Evolutionary conservation across 2,888 invertebrate genomes (phyloP).

Genomic region (Philonicus albiceps): DNA sequence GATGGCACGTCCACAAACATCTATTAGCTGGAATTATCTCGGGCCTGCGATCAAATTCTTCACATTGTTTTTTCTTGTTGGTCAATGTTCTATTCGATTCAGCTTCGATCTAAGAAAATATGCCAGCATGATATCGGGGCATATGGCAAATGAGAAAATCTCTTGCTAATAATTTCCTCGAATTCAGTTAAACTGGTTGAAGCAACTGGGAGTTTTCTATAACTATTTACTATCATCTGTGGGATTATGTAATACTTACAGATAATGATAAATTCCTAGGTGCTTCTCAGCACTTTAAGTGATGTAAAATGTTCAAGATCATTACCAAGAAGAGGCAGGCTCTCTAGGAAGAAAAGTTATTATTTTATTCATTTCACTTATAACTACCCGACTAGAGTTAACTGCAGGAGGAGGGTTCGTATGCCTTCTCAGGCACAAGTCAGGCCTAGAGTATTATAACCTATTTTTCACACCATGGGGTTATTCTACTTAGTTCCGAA

Average conservation of each 20-base stretch:
- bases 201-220: neutral
- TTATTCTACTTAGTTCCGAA: too few relatives aligned
- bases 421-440: too few relatives aligned
- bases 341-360: neutral
- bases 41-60: conserved; percentile 25
- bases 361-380: too few relatives aligned
- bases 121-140: neutral
- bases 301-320: neutral
- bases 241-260: neutral
- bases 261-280: neutral
- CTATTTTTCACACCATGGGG: too few relatives aligned
- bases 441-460: too few relatives aligned
- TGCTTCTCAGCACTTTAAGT: neutral
- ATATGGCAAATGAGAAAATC: conserved; percentile 36
- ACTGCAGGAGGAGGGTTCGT: too few relatives aligned
- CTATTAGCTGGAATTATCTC: conserved; percentile 35
- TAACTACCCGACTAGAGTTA: too few relatives aligned
- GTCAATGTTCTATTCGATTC: neutral
- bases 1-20: conserved; percentile 11
- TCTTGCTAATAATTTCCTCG: conserved; percentile 37
- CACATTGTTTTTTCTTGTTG: neutral
- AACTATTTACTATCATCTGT: neutral
- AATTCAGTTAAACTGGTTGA: conserved; percentile 19
- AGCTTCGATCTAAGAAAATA: conserved; percentile 27
- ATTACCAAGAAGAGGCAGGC: neutral